These are phyloP conservation scores for Paracentrotus lividus DNA, from an alignment of 53 echinoderm and acorn worm species.

Conservation along the genomic window DNA sequence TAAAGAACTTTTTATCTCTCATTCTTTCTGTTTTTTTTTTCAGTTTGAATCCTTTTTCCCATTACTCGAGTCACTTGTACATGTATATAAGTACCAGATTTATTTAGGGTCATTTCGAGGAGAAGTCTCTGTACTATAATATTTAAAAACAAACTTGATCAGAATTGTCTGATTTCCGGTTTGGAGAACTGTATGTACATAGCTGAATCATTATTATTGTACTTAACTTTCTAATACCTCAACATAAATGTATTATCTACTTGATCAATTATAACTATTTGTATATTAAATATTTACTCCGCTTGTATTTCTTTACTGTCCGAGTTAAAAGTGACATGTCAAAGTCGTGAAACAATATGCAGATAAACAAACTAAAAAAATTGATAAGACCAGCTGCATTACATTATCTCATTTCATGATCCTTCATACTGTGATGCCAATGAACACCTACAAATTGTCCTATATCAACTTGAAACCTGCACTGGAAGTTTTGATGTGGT, in stretches of 20 bases:
- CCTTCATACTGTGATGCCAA: too few relatives aligned
- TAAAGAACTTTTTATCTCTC: neutral
- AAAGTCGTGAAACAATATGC: neutral
- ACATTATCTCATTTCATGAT: too few relatives aligned
- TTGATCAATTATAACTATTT: conserved; percentile 42
- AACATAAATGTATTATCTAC: conserved; percentile 40
- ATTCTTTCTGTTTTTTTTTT: neutral
- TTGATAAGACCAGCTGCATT: neutral
- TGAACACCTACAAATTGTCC: too few relatives aligned
- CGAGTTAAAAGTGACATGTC: neutral
- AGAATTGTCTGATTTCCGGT: neutral
- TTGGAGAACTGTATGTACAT: neutral
- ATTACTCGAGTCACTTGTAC: neutral
- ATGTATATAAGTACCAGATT: neutral
- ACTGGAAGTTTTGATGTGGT: too few relatives aligned
- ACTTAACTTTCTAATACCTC: conserved; percentile 55
- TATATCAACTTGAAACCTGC: too few relatives aligned
- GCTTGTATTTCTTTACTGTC: neutral
- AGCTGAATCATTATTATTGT: conserved; percentile 49
- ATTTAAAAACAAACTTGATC: neutral
- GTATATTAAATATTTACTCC: neutral
- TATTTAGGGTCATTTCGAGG: neutral
- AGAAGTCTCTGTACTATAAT: conserved; percentile 24
- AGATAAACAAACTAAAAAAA: neutral
- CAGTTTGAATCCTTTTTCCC: neutral